Base-by-base conservation (phyloP, 2,888 invertebrate species). In the Callyntrura guangdongensis region DNA sequence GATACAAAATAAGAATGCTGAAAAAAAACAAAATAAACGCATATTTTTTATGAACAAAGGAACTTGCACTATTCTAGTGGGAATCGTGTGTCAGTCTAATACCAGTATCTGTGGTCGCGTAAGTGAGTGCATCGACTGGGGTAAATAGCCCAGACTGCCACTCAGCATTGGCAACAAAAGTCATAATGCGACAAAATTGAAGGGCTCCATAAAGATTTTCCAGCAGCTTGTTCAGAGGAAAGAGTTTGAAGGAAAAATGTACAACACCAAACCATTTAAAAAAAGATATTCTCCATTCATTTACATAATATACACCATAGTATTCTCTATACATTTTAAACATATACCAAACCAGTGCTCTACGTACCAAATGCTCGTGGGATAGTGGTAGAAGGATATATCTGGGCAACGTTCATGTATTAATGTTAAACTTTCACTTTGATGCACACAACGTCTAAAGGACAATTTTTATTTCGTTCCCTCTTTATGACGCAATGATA, bases 121-220 rank as follows among this genome's bases (percentile, higher is more conserved):
- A 93, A 47, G 93, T 93, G 86, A 91, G 81, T 47, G 93, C 92
- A 81, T 93, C 93, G 87, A 91, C 92, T 74, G 91, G 92, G 56
- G 92, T 89, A 84, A 91, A 93, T 4, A 92, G 87, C 17, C 92
- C 92, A 89, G 92, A 92, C 56, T 93, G 91, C 93, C 93, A 93
- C 72, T 93, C 92, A 17, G 87, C 49, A 79, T 92, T 93, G 59
- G 88, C 91, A 27, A 92, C 93, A 92, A 93, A n/a, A 93, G 91
- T 93, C 93, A 89, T 93, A 93, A 88, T 92, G 93, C 47, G 93
- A 93, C 86, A 93, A 92, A 59, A 93, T 86, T 49, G 92, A 89
- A 59, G 92, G 91, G 86, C 89, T 92, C 93, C 93, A 93, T 14
- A 90, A 72, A 11, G 92, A 90, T 25, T 93, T 93, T 83, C 92